Base-by-base conservation (phyloP, 2,888 invertebrate species). In the Drosophila pseudotalamancana region DNA sequence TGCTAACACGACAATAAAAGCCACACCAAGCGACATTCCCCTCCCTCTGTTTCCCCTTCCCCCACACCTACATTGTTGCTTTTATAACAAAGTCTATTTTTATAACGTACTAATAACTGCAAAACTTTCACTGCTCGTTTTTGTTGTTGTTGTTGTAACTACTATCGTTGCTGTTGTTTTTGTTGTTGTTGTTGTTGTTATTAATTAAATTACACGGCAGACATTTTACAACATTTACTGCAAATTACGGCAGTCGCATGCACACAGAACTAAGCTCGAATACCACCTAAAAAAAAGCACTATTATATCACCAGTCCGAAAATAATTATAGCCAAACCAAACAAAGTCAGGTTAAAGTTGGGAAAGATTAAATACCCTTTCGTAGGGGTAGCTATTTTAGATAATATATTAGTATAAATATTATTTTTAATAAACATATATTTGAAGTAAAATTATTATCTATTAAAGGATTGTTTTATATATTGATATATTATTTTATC, bases 171-270 rank as follows among this genome's bases (percentile, higher is more conserved):
- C 50, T 53, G 51, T 48, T 34, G 37, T 23, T 55, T 46, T 48
- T 56, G 62, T 42, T 55, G 40, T 32, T 53, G 46, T 51, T 72
- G 43, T 60, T 77, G 81, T 71, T 72, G 69, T 68, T 71, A 84
- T 88, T 83, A 83, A 83, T 83, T 88, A 86, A 87, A 83, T 88
- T 86, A 87, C 88, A 83, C 81, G 77, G 56, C 81, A 80, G 87
- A 77, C 84, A 87, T 81, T 81, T 81, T 81, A 81, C 81, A 81
- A 81, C 88, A 83, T 83, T 83, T 88, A 88, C 84, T 86, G 77
- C 84, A 88, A 88, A 86, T 83, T 83, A 83, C 84, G 60, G 53
- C 51, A 78, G 62, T 54, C 64, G 61, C 76, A 76, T 42, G 62
- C 77, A 77, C 45, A 66, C 12, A 42, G 39, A 37, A 21, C 18